phyloP scores from a whole-genome alignment of 2,888 invertebrate genomes.

The Bugulina stolonifera region DNA sequence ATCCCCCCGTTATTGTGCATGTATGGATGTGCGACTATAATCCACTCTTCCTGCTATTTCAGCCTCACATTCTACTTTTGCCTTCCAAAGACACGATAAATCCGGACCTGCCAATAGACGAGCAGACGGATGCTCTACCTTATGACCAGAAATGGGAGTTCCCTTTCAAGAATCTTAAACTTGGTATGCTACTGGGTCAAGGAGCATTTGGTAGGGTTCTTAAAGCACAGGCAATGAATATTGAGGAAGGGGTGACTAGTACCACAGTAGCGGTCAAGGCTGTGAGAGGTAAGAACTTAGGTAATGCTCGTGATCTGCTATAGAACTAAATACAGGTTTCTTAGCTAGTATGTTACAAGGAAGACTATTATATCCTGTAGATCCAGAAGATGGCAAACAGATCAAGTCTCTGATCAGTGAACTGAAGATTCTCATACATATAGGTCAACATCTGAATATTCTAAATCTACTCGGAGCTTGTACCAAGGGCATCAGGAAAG shows the following conservation, averaged over 20 bases:
- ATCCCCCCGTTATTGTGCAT: too few relatives aligned
- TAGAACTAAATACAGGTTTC: too few relatives aligned
- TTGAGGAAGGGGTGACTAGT: conserved; percentile 59
- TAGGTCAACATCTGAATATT: conserved; percentile 89
- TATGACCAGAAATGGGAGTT: conserved; percentile 84
- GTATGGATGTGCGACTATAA: too few relatives aligned
- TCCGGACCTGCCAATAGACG: conserved; percentile 79
- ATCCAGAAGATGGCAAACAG: conserved; percentile 72
- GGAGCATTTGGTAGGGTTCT: conserved; percentile 93
- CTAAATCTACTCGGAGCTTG: conserved; percentile 90
- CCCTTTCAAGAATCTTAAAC: conserved; percentile 72
- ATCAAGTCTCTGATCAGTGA: conserved; percentile 84
- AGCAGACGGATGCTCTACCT: conserved; percentile 87
- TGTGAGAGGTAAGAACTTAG: conserved; percentile 63
- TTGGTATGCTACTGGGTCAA: conserved; percentile 81
- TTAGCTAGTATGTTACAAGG: too few relatives aligned
- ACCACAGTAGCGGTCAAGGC: conserved; percentile 90
- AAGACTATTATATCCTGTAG: conserved; percentile 41
- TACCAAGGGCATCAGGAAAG: conserved; percentile 80
- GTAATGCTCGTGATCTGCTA: too few relatives aligned
- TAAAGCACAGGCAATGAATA: conserved; percentile 75
- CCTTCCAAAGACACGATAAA: conserved; percentile 59
- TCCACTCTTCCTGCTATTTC: too few relatives aligned
- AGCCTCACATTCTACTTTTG: conserved; percentile 14
- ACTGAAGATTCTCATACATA: conserved; percentile 88